A percentile compares a stretch with the other conserved stretches of the same genome.
Evolutionary conservation across 2,797 vertebrate species (phyloP).

Genomic region (Loris lydekkerianus): DNA sequence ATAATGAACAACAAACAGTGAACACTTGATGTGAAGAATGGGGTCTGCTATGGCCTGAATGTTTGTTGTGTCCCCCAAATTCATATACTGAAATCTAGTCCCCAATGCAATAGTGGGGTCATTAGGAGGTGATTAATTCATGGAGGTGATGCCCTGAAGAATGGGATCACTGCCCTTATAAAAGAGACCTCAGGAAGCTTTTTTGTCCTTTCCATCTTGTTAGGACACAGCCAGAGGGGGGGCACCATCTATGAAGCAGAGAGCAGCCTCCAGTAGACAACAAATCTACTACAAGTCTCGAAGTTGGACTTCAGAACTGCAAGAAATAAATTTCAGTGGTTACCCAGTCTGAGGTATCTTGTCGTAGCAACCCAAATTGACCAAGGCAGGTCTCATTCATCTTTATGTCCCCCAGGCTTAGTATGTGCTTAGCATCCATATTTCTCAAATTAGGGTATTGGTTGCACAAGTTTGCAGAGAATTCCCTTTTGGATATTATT

Average conservation of each 20-base stretch:
- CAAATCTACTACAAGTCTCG: not conserved
- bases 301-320: not conserved
- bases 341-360: not conserved
- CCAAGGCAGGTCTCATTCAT: not conserved
- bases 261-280: not conserved
- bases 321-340: not conserved
- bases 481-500: not conserved
- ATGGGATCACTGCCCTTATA: not conserved
- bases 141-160: too few species aligned
- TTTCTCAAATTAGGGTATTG: not conserved
- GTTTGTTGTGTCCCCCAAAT: not conserved
- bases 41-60: not conserved
- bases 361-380: not conserved
- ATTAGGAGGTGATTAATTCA: not conserved
- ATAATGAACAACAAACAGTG: not conserved
- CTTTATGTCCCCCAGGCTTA: not conserved
- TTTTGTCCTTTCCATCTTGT: not conserved
- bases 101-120: not conserved
- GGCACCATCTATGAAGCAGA: not conserved
- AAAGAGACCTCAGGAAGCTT: not conserved
- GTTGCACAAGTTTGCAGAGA: not conserved
- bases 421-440: not conserved
- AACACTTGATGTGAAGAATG: not conserved
- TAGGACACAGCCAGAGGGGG: not conserved
- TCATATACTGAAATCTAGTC: not conserved